Conservation (phyloP, 1,140 invertebrate genomes). For the Spodoptera frugiperda region DNA sequence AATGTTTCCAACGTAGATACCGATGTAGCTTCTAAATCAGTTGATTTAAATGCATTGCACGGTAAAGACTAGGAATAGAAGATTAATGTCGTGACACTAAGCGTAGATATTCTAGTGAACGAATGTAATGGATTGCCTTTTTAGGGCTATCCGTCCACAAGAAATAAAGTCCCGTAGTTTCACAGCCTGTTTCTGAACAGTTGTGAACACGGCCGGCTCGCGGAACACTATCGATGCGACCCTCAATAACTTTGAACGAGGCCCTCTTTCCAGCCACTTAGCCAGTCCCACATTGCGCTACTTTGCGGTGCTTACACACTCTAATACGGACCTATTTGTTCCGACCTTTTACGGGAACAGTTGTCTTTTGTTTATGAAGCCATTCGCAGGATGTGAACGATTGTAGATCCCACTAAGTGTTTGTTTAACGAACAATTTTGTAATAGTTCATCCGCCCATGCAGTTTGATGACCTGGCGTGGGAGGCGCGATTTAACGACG, state of each 20-base stretch:
- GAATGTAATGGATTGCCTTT: slow-evolving; percentile 15
- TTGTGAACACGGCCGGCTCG: slow-evolving; percentile 13
- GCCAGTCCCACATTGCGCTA: slow-evolving; percentile 31
- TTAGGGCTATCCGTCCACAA: neutral
- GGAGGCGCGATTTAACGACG: slow-evolving; percentile 26
- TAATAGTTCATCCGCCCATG: slow-evolving; percentile 36
- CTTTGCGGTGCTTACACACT: slow-evolving; percentile 36
- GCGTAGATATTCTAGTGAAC: slow-evolving; percentile 4
- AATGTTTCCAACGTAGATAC: slow-evolving; percentile 1
- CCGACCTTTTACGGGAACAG: slow-evolving; percentile 1
- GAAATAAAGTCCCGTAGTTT: slow-evolving; percentile 33
- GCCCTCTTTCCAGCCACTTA: slow-evolving; percentile 37
- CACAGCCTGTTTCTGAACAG: slow-evolving; percentile 29
- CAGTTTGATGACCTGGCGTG: slow-evolving; percentile 32
- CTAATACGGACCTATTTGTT: slow-evolving; percentile 34
- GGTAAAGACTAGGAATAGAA: slow-evolving; percentile 13
- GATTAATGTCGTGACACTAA: slow-evolving; percentile 7
- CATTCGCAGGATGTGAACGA: slow-evolving; percentile 28
- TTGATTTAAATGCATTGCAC: slow-evolving; percentile 26
- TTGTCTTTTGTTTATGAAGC: slow-evolving; percentile 26
- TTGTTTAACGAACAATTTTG: slow-evolving; percentile 38
- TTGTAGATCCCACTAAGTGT: slow-evolving; percentile 23
- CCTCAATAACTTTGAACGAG: slow-evolving; percentile 35
- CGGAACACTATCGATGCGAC: slow-evolving; percentile 32
- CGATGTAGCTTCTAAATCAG: slow-evolving; percentile 18